These are phyloP conservation scores for Harpagus bidentatus DNA, from an alignment of 2,113 vertebrate genomes.

Conservation along the genomic window DNA sequence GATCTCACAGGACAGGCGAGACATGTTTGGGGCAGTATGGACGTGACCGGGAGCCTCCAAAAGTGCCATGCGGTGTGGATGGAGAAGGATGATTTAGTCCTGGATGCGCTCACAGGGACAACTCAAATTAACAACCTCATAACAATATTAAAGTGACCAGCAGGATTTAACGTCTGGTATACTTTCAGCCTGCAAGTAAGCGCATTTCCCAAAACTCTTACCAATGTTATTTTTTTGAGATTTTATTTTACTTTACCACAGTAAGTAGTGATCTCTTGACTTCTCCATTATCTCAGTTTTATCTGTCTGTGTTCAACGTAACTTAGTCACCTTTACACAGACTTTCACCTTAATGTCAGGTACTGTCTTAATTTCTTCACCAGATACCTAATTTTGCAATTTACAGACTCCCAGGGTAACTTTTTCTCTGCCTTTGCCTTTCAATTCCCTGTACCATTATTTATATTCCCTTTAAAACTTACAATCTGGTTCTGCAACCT, in stretches of 20 bases:
- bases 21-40: not conserved
- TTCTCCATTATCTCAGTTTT: not conserved
- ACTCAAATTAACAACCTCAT: not conserved
- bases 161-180: not conserved
- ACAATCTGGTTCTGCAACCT: not conserved
- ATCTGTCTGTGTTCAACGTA: not conserved
- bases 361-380: not conserved
- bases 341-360: not conserved
- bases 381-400: not conserved
- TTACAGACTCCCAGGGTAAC: not conserved
- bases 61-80: not conserved
- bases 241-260: not conserved
- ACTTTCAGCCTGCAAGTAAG: not conserved
- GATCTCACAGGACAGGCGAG: not conserved
- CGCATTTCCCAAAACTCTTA: not conserved
- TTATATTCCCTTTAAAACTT: not conserved
- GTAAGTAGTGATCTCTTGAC: not conserved
- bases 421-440: not conserved
- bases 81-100: not conserved
- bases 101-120: not conserved
- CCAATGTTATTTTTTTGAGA: not conserved
- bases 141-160: not conserved
- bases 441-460: not conserved
- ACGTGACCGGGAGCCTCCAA: not conserved
- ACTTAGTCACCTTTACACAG: not conserved